Conservation (phyloP, 2,797 vertebrate species). For the Chiloscyllium punctatum region DNA sequence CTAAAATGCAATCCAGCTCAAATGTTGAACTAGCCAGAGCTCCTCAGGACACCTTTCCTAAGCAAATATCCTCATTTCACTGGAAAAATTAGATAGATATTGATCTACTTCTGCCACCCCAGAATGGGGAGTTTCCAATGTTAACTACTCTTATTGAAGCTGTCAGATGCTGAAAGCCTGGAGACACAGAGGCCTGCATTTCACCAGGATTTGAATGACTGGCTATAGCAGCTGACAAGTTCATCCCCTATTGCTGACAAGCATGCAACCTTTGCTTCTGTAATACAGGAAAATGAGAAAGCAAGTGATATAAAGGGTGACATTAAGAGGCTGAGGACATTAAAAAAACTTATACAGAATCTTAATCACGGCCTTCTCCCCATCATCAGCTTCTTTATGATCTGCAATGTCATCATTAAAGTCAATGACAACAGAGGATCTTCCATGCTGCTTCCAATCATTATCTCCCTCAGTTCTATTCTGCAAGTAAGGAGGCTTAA, state of each 20-base stretch:
- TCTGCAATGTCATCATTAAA: too few relatives aligned
- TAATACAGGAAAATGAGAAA: background rate
- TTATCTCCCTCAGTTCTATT: background rate
- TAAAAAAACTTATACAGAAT: background rate
- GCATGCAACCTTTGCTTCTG: background rate
- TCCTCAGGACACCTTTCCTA: background rate
- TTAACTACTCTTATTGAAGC: background rate
- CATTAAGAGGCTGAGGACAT: background rate
- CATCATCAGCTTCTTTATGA: too few relatives aligned
- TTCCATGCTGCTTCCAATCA: too few relatives aligned
- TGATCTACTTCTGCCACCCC: background rate
- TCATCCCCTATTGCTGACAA: background rate
- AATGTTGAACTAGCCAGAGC: background rate
- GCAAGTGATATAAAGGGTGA: background rate
- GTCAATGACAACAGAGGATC: too few relatives aligned
- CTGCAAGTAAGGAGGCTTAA: background rate
- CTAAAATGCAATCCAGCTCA: background rate
- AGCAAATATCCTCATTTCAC: background rate
- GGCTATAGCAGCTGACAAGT: background rate
- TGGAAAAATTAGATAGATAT: background rate
- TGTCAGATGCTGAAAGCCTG: background rate
- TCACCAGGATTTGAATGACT: background rate
- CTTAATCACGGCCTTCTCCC: background rate
- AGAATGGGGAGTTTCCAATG: background rate
- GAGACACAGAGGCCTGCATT: background rate